These are phyloP conservation scores for Odontophorus gujanensis DNA, from an alignment of 2,113 vertebrate genomes.

Conservation along the genomic window DNA sequence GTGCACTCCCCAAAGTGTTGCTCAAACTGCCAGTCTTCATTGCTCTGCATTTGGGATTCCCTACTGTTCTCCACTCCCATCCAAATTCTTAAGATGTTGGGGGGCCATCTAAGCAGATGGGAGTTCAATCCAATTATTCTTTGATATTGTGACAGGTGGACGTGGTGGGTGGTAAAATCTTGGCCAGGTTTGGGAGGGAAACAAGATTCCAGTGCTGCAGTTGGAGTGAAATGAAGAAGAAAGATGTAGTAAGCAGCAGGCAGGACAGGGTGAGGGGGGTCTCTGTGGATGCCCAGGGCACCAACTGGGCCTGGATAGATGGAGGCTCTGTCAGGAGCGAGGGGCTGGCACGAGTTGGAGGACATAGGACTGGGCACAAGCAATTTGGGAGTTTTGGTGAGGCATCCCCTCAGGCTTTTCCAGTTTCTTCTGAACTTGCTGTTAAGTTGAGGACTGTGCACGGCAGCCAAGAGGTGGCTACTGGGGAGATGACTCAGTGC, in stretches of 20 bases:
- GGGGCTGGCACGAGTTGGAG: no score
- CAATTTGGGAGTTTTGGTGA: not conserved
- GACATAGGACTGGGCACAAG: not conserved
- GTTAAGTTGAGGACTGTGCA: not conserved
- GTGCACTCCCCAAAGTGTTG: accelerated
- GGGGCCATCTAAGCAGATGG: not conserved
- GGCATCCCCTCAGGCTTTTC: not conserved
- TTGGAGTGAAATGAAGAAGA: not conserved
- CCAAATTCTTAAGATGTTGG: not conserved
- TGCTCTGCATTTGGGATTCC: not conserved
- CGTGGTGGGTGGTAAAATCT: not conserved
- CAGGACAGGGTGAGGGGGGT: not conserved
- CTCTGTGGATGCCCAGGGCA: not conserved
- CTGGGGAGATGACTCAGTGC: not conserved
- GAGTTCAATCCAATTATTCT: not conserved
- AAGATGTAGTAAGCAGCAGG: not conserved
- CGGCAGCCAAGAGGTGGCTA: not conserved
- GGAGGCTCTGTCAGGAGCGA: not conserved
- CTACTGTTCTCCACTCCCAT: not conserved
- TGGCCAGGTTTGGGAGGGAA: not conserved
- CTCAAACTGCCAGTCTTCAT: not conserved
- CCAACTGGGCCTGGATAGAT: not conserved
- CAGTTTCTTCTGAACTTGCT: not conserved
- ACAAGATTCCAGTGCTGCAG: not conserved
- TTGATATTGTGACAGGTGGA: not conserved